Percentiles rank a stretch among this genome's conserved stretches.
Conservation (phyloP, 1,140 invertebrate species). For the Phthorimaea operculella region DNA sequence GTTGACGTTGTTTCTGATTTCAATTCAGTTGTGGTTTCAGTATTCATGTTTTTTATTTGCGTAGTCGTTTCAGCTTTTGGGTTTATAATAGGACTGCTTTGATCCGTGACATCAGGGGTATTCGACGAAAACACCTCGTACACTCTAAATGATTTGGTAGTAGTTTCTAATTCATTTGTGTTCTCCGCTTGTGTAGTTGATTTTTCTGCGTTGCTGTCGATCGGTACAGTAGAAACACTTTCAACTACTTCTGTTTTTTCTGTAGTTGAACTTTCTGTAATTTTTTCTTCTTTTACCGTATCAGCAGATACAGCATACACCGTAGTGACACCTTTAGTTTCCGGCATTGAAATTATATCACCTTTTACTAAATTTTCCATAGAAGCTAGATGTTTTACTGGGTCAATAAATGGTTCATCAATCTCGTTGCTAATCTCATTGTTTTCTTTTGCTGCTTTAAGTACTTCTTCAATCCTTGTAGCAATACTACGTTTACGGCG, state of each 20-base stretch:
- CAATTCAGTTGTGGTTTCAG: conserved; percentile 49
- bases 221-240: conserved; percentile 50
- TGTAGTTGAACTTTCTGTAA: conserved; percentile 22
- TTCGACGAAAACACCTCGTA: conserved; percentile 47
- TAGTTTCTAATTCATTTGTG: conserved; percentile 37
- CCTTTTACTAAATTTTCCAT: conserved; percentile 15
- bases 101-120: conserved; percentile 16
- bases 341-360: conserved; percentile 13
- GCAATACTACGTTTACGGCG: conserved; percentile 38
- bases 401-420: conserved; percentile 33
- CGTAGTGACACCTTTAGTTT: conserved; percentile 34
- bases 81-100: conserved; percentile 16
- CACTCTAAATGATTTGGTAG: conserved; percentile 51
- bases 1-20: conserved; percentile 46
- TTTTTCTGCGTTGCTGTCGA: conserved; percentile 32
- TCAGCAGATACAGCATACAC: conserved; percentile 40
- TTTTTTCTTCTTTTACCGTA: conserved; percentile 24
- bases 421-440: conserved; percentile 62
- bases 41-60: conserved; percentile 35
- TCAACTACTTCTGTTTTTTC: conserved; percentile 39
- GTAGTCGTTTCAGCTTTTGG: conserved; percentile 31
- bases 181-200: conserved; percentile 28
- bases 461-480: conserved; percentile 50
- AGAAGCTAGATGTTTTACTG: conserved; percentile 26
- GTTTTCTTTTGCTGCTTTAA: conserved; percentile 45